A percentile compares a stretch with the other conserved stretches of the same genome.
phyloP scores from a whole-genome alignment of 2,797 vertebrate species.

The Poeciliopsis infans region DNA sequence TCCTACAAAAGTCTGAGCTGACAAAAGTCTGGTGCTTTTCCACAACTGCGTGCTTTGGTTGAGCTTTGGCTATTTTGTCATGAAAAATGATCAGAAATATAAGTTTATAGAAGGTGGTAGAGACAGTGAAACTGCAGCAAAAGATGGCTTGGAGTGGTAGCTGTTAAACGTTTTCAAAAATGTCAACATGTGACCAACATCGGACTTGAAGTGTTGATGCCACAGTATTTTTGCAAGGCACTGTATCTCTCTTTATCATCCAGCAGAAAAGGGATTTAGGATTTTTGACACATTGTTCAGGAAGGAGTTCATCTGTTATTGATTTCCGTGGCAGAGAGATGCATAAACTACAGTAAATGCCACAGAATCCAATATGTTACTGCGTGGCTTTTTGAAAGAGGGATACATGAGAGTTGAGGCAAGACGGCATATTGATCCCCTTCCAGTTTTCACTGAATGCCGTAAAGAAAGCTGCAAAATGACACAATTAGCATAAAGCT shows the following conservation, averaged over 20 bases:
- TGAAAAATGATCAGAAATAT: background rate
- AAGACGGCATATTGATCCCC: conserved; percentile 19
- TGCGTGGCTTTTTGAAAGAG: conserved; percentile 34
- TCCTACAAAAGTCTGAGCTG: too few relatives aligned
- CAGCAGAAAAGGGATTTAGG: conserved; percentile 54
- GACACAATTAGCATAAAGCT: conserved; percentile 71
- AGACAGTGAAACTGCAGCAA: background rate
- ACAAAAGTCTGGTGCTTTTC: too few relatives aligned
- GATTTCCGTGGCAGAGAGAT: conserved; percentile 57
- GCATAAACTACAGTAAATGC: conserved; percentile 42
- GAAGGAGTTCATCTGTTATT: conserved; percentile 47
- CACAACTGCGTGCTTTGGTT: background rate
- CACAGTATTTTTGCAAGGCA: background rate
- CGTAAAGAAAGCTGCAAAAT: conserved; percentile 52
- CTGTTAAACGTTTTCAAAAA: background rate
- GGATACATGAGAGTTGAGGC: conserved; percentile 20
- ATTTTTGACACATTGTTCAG: conserved; percentile 48
- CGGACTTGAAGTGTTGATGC: background rate
- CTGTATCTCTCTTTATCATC: conserved; percentile 30
- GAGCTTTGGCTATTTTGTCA: background rate
- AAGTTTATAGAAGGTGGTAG: background rate
- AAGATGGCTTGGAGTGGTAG: background rate
- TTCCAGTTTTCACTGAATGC: conserved; percentile 16
- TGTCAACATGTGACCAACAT: too few relatives aligned
- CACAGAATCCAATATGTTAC: conserved; percentile 54